Percentiles rank a stretch among this genome's conserved stretches.
These are phyloP conservation scores for Casuarius casuarius DNA, from an alignment of 2,113 vertebrate genomes.

Conservation along the genomic window DNA sequence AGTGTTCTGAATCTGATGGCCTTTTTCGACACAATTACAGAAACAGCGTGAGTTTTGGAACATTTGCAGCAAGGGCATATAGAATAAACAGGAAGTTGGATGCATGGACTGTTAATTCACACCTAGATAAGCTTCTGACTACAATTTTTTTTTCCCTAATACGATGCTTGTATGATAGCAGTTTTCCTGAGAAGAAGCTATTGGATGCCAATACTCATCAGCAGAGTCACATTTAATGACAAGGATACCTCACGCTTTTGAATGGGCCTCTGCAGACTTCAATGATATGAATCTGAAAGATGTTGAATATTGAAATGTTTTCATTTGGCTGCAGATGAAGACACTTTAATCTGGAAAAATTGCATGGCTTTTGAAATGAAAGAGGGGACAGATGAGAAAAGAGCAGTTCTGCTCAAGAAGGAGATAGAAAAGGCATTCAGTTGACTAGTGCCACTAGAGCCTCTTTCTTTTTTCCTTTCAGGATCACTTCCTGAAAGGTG, in stretches of 20 bases:
- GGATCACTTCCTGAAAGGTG: background rate
- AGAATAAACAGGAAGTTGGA: background rate
- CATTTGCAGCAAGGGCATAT: background rate
- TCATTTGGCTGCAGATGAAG: constrained; percentile 30
- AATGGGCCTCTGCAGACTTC: background rate
- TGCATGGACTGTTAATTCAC: background rate
- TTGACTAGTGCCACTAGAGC: fast-evolving
- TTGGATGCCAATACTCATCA: background rate
- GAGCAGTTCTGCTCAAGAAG: background rate
- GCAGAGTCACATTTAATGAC: background rate
- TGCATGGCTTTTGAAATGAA: background rate
- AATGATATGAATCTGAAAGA: background rate
- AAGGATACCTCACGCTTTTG: background rate
- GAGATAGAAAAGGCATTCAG: background rate
- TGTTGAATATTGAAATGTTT: background rate
- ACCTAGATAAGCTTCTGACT: constrained; percentile 42
- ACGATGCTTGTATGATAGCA: background rate
- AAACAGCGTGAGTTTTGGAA: constrained; percentile 11
- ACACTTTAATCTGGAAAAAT: background rate
- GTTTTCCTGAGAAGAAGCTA: background rate
- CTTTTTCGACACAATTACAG: constrained; percentile 30
- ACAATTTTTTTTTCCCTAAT: background rate
- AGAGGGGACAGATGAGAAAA: background rate
- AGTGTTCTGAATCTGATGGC: constrained; percentile 12
- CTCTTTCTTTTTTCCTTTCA: background rate